Evolutionary conservation across 2,113 vertebrate species (phyloP).

Genomic region (Poeciliopsis turrubarensis): DNA sequence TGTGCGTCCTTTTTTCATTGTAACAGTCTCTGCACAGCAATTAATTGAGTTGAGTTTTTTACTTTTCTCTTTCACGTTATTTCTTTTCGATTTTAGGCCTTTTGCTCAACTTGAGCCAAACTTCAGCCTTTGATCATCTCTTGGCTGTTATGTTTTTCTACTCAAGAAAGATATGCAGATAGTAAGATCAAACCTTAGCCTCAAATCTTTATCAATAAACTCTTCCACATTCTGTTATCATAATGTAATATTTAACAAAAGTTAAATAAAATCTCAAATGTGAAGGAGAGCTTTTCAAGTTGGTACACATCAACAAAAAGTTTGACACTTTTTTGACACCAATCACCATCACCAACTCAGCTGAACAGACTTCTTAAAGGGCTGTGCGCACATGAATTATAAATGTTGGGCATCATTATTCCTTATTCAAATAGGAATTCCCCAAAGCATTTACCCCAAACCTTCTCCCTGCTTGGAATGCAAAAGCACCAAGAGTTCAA

Average conservation of each 20-base stretch:
- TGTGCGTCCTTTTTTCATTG: too few species aligned
- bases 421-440: constrained; percentile 71
- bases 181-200: neutral
- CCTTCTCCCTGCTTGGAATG: constrained; percentile 46
- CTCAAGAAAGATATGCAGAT: neutral
- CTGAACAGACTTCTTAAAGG: constrained; percentile 50
- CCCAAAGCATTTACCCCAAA: constrained; percentile 47
- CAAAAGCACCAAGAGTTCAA: constrained; percentile 48
- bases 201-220: neutral
- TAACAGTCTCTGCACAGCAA: too few species aligned
- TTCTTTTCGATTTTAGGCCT: neutral
- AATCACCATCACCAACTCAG: constrained; percentile 48
- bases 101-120: neutral
- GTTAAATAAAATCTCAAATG: neutral
- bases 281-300: neutral
- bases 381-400: constrained; percentile 70
- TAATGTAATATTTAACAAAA: neutral
- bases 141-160: too few species aligned
- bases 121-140: neutral
- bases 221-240: neutral
- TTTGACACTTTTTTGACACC: constrained; percentile 34
- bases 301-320: neutral
- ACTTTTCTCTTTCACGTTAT: neutral
- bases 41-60: neutral
- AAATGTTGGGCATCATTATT: constrained; percentile 62